phyloP scores from a whole-genome alignment of 2,888 invertebrate genomes.

The Ctena decussata region DNA sequence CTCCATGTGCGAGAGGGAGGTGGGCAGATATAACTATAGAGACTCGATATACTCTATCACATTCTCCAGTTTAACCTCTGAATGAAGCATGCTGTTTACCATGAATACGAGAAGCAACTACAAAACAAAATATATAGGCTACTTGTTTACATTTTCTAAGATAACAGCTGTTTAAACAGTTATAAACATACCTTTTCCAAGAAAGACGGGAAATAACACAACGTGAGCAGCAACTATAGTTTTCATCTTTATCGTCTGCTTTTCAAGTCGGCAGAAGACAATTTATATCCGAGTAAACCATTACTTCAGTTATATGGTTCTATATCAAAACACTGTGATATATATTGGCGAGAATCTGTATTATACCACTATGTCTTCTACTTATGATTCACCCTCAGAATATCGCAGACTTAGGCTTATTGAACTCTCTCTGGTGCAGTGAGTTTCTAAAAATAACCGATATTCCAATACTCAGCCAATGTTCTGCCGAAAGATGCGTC shows the following conservation, averaged over 20 bases:
- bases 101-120: too few relatives aligned
- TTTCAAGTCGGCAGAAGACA: background rate
- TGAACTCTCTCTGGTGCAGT: background rate
- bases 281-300: too few relatives aligned
- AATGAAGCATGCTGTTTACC: too few relatives aligned
- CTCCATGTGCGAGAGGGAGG: too few relatives aligned
- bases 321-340: background rate
- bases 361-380: too few relatives aligned
- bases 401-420: background rate
- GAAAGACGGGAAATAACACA: background rate
- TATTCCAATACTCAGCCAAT: background rate
- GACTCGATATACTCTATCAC: too few relatives aligned
- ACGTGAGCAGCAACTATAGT: background rate
- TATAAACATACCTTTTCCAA: constrained; percentile 5
- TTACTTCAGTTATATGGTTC: too few relatives aligned
- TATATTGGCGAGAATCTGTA: background rate
- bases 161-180: too few relatives aligned
- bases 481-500: background rate
- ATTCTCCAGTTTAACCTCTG: too few relatives aligned
- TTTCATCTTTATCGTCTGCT: background rate
- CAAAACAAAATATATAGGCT: too few relatives aligned
- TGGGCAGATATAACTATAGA: too few relatives aligned
- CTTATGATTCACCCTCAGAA: background rate
- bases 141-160: too few relatives aligned
- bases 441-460: background rate